Evolutionary conservation across 1,140 invertebrate species (phyloP).

Genomic region (Orchestia grillus): DNA sequence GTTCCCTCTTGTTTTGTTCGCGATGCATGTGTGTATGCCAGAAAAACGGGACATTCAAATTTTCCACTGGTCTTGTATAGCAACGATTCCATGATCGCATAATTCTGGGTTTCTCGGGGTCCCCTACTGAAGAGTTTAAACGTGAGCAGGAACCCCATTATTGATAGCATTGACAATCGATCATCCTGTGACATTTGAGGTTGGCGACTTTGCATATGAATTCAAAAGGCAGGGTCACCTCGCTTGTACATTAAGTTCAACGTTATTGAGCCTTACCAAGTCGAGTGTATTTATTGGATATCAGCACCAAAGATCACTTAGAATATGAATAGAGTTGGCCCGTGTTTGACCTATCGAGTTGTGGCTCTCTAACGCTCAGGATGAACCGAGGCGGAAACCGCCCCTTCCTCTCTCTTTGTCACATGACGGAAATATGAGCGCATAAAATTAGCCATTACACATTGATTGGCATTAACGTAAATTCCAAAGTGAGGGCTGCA

Average conservation of each 20-base stretch:
- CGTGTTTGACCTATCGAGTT: slow-evolving; percentile 51
- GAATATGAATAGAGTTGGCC: slow-evolving; percentile 54
- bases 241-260: slow-evolving; percentile 41
- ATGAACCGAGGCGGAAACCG: slow-evolving; percentile 43
- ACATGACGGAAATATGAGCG: slow-evolving; percentile 37
- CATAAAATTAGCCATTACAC: slow-evolving; percentile 44
- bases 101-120: background rate
- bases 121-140: background rate
- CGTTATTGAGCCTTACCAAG: slow-evolving; percentile 31
- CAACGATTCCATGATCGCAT: background rate
- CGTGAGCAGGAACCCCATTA: slow-evolving; percentile 31
- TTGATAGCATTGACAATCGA: slow-evolving; percentile 18
- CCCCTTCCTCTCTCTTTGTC: slow-evolving; percentile 35
- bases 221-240: slow-evolving; percentile 20
- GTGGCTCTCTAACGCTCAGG: background rate
- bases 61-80: background rate
- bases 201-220: slow-evolving; percentile 42
- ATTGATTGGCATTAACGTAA: slow-evolving; percentile 50
- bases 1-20: background rate
- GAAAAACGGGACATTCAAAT: background rate
- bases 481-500: background rate
- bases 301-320: slow-evolving; percentile 41
- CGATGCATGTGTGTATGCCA: background rate
- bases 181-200: slow-evolving; percentile 46
- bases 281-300: slow-evolving; percentile 52